phyloP scores from a whole-genome alignment of 2,888 invertebrate genomes.

The Synanthedon formicaeformis region DNA sequence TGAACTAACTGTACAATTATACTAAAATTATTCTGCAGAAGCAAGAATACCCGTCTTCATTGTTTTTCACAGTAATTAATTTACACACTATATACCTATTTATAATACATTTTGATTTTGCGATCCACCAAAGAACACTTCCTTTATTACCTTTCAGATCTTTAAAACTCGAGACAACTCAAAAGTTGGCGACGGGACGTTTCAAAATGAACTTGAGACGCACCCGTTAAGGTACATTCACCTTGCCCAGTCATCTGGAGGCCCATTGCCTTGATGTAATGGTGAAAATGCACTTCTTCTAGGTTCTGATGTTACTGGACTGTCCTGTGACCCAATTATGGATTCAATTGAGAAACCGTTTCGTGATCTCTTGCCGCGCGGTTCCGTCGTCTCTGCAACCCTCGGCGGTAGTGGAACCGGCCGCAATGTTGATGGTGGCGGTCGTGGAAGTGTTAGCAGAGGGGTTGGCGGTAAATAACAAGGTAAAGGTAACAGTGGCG shows the following conservation, averaged over 20 bases:
- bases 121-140: background rate
- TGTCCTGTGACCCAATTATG: slow-evolving; percentile 66
- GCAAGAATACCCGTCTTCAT: slow-evolving; percentile 3
- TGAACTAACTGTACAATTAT: background rate
- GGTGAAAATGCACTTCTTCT: slow-evolving; percentile 76
- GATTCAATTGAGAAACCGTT: slow-evolving; percentile 75
- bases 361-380: slow-evolving; percentile 62
- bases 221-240: slow-evolving; percentile 65
- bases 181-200: slow-evolving; percentile 7
- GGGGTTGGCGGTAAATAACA: slow-evolving; percentile 69
- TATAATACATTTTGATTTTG: background rate
- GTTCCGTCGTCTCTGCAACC: slow-evolving; percentile 54
- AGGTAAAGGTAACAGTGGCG: slow-evolving; percentile 64
- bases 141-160: background rate
- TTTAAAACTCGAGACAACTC: background rate
- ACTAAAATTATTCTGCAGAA: background rate
- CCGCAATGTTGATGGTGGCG: slow-evolving; percentile 74
- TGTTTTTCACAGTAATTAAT: background rate
- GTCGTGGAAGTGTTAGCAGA: slow-evolving; percentile 61
- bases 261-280: slow-evolving; percentile 50
- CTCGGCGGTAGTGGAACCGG: slow-evolving; percentile 69
- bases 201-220: slow-evolving; percentile 38
- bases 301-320: slow-evolving; percentile 33
- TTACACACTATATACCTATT: background rate
- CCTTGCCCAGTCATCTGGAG: slow-evolving; percentile 75